Conservation (phyloP, 2,888 invertebrate genomes). For the Drosophila bunnanda region DNA sequence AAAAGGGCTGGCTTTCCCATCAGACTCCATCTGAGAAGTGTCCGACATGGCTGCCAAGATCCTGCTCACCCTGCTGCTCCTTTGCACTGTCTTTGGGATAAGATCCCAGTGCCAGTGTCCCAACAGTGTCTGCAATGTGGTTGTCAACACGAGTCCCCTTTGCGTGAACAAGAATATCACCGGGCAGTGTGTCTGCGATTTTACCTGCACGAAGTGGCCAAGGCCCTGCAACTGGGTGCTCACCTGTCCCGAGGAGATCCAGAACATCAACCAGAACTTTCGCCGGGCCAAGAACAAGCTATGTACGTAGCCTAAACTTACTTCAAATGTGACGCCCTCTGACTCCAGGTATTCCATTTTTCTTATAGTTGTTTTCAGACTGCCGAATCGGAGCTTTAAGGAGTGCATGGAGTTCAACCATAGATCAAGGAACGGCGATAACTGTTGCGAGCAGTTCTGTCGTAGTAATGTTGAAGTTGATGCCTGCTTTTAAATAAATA, state of each 20-base stretch:
- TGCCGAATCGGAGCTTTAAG: slow-evolving; percentile 10
- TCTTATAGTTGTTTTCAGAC: slow-evolving; percentile 15
- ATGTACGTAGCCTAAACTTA: slow-evolving; percentile 10
- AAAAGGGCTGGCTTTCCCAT: slow-evolving; percentile 13
- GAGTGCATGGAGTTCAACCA: slow-evolving; percentile 37
- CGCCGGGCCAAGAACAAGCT: slow-evolving; percentile 15
- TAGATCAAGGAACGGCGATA: background rate
- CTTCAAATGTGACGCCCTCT: background rate
- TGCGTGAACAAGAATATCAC: slow-evolving; percentile 4
- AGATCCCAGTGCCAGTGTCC: background rate
- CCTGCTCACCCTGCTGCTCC: slow-evolving; percentile 20
- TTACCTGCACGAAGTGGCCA: slow-evolving; percentile 38
- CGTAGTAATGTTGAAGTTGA: background rate
- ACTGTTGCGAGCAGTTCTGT: slow-evolving; percentile 41
- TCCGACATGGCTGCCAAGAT: slow-evolving; percentile 22
- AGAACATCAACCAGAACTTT: slow-evolving; percentile 4
- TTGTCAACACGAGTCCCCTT: background rate
- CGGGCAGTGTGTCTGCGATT: slow-evolving; percentile 42
- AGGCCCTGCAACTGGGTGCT: slow-evolving; percentile 45
- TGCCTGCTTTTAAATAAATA: slow-evolving; percentile 21
- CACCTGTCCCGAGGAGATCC: slow-evolving; percentile 19
- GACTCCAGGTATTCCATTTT: background rate
- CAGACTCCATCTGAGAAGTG: background rate
- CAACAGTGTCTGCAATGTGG: slow-evolving; percentile 6
- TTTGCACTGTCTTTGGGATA: background rate